Evolutionary conservation across 2,113 vertebrate species (phyloP).

Genomic region (Etheostoma spectabile): DNA sequence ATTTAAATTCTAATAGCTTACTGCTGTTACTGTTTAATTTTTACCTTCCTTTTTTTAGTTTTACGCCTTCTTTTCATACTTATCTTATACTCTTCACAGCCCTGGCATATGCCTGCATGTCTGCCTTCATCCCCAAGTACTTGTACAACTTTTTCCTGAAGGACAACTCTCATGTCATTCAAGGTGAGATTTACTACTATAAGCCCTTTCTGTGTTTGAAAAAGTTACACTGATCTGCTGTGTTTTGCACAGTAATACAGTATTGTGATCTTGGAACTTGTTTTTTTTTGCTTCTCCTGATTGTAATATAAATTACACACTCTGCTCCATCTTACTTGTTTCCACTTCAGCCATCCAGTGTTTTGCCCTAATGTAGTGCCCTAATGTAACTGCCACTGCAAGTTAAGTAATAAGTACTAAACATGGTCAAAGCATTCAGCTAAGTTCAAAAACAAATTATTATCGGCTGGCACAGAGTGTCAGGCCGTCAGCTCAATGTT

Average conservation of each 20-base stretch:
- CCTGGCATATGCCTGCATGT: constrained; percentile 98
- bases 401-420: constrained; percentile 42
- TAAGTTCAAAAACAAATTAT: constrained; percentile 65
- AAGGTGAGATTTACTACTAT: constrained; percentile 86
- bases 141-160: constrained; percentile 99
- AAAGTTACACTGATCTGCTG: neutral
- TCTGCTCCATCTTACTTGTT: neutral
- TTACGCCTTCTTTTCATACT: constrained; percentile 5
- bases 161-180: constrained; percentile 99
- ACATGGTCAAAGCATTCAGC: constrained; percentile 29
- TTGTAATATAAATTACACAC: neutral
- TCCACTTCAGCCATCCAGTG: neutral
- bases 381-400: constrained; percentile 19
- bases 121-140: constrained; percentile 99
- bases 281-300: neutral
- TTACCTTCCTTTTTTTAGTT: neutral
- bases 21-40: neutral
- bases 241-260: neutral
- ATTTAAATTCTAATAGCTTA: neutral
- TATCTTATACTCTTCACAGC: constrained; percentile 79
- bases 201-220: neutral
- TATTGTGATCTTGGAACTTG: neutral
- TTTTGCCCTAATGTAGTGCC: constrained; percentile 15
- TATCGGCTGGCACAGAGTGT: constrained; percentile 40
- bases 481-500: constrained; percentile 63